Base-by-base conservation (phyloP, 2,888 invertebrate species). In the Cheilosia variabilis region DNA sequence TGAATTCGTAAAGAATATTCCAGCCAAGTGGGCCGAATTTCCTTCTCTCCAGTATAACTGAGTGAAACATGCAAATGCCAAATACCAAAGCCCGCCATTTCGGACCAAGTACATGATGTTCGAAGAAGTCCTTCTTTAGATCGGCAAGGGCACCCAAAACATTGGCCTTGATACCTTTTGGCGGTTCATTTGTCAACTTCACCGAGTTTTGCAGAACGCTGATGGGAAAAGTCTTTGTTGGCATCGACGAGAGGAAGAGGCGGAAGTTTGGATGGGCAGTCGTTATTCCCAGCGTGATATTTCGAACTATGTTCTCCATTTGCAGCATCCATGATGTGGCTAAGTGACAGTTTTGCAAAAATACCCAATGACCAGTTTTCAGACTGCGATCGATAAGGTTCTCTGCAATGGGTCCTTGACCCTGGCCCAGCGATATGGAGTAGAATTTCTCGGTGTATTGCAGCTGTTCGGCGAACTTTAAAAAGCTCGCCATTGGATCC, bases 1-100 rank as follows among this genome's bases (percentile, higher is more conserved):
- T 98, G 91, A 98, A 98, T 90, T 98, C 98, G 90, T 98, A 98
- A 0, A 95, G 94, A 81, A 98, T 98, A 91, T 98, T 98, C 98
- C 98, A 98, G 0, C 98, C 98, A 0, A 95, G 90, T 0, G 98
- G 96, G 0, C 98, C 98, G 91, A 98, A 98, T 90, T 98, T 98
- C 88, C 97, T 96, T 53, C 98, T 94, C 91, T 98, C 98, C 91
- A 98, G 96, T n/a, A 98, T 95, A 31, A 98, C 94, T 0, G 97
- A 98, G 92, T 98, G 98, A 91, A 98, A 98, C 94, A 98, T 97
- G 90, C 98, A 97, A 53, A 96, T 91, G 0, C 96, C 96, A 89
- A 96, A 96, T 5, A 97, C 92, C 93, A 96, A 95, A 3, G 94
- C 94, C 5, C 95, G 94, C 96, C 96, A 97, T 86, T 94, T 94